Evolutionary conservation across 2,797 vertebrate genomes (phyloP), one percentile per base, ranked within the genome.

Genomic region (Pseudochromis fuscus): DNA sequence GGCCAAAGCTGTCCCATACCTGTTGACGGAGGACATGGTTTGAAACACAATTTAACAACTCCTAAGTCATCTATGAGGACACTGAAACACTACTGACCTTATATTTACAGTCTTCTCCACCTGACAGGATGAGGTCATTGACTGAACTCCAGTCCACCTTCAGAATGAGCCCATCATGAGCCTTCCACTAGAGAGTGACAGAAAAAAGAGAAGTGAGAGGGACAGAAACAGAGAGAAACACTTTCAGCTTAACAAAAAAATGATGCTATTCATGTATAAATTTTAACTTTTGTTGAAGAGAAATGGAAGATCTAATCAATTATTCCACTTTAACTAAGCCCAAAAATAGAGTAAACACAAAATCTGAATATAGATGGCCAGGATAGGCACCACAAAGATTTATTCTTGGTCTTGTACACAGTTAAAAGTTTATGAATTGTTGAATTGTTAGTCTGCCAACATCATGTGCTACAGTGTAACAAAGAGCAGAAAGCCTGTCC

Each of bases 81-180:
- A 50, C 12, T 5, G 0, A n/a, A 52, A 66, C 33, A 42, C 23
- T 3, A 35, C 90, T 83, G 66, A 98, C 97, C 95, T 98, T 99
- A 27, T 97, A 99, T 92, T 95, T 98, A 89, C 98, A 98, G 44
- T 99, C 98, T 84, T 99, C 98, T 63, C 95, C 96, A 75, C 94
- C 96, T 76, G 98, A 99, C 46, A 99, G 91, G 67, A 99, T 97
- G 60, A 97, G 92, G 62, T 97, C 96, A 89, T 96, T 98, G 55
- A 99, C 95, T 19, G 96, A 95, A 80, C 97, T 99, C 98, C 98
- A 99, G 87, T 98, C 98, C 59, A 97, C 95, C 89, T 96, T 99
- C 81, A 98, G 91, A 90, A 99, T 91, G 81, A 99, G 75, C 28
- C 97, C 98, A 75, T 99, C 97, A 9, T 99, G 98, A 83, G 95